Conservation (phyloP, 2,113 vertebrate genomes). For the Sitta europaea region DNA sequence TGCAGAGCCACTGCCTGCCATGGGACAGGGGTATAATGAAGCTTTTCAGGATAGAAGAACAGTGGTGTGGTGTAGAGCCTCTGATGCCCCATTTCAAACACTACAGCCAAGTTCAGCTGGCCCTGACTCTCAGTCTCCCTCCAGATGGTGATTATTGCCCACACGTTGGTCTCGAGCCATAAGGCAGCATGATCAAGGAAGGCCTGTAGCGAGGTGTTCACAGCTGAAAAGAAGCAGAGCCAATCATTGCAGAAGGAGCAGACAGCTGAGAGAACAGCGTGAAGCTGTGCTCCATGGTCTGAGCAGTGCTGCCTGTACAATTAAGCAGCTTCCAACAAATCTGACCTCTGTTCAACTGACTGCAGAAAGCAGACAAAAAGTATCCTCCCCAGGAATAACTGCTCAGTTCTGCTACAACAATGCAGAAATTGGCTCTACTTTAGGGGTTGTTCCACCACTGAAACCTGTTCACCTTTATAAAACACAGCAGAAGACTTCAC, state of each 20-base stretch:
- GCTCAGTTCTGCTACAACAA: constrained; percentile 40
- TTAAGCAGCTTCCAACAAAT: constrained; percentile 51
- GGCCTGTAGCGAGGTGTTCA: neutral
- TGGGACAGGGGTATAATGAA: neutral
- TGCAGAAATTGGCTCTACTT: constrained; percentile 1
- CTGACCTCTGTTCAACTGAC: constrained; percentile 19
- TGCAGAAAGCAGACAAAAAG: constrained; percentile 50
- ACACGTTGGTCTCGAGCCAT: constrained; percentile 33
- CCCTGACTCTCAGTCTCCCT: neutral
- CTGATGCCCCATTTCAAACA: neutral
- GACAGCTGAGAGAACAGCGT: constrained; percentile 55
- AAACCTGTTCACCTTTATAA: constrained; percentile 22
- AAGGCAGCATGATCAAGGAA: constrained; percentile 45
- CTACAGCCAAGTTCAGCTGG: neutral
- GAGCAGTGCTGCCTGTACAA: constrained; percentile 46
- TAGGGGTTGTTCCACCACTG: constrained; percentile 19
- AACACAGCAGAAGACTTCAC: neutral
- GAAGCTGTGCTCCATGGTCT: constrained; percentile 41
- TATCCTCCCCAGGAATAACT: constrained; percentile 35
- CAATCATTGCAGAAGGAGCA: constrained; percentile 44
- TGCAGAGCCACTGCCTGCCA: neutral
- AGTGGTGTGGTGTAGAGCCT: neutral
- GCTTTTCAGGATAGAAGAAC: neutral
- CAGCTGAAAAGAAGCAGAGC: constrained; percentile 22
- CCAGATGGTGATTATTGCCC: constrained; percentile 53